Conservation (phyloP, 2,797 vertebrate species). For the Pagetopsis macropterus region DNA sequence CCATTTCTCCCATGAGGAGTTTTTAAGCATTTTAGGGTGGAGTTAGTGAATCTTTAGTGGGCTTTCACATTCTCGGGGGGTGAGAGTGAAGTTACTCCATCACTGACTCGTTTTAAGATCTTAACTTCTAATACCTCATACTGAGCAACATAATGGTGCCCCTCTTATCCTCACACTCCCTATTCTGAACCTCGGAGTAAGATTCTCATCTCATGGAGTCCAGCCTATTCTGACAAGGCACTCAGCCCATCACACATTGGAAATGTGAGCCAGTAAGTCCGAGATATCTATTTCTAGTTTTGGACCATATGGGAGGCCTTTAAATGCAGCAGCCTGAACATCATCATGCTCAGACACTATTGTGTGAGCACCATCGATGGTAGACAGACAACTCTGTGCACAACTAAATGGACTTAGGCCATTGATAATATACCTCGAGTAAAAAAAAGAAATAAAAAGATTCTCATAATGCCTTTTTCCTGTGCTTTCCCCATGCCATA, state of each 20-base stretch:
- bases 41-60: slow-evolving; percentile 30
- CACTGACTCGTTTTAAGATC: slow-evolving; percentile 57
- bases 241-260: slow-evolving; percentile 48
- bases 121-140: slow-evolving; percentile 54
- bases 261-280: slow-evolving; percentile 45
- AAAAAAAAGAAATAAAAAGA: not conserved
- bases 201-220: slow-evolving; percentile 48
- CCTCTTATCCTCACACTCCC: slow-evolving; percentile 40
- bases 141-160: slow-evolving; percentile 38
- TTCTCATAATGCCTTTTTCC: slow-evolving; percentile 16
- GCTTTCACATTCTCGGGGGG: slow-evolving; percentile 49
- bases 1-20: slow-evolving; percentile 25
- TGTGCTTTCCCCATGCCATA: not conserved
- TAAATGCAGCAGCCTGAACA: slow-evolving; percentile 36
- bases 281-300: slow-evolving; percentile 47
- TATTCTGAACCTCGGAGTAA: slow-evolving; percentile 20
- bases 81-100: slow-evolving; percentile 56
- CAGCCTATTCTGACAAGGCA: slow-evolving; percentile 46
- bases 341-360: slow-evolving; percentile 1
- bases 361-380: not conserved
- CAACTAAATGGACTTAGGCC: slow-evolving; percentile 39
- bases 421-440: slow-evolving; percentile 40
- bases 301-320: slow-evolving; percentile 31
- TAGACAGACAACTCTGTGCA: not conserved
- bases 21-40: slow-evolving; percentile 36